Conservation (phyloP, 1,140 invertebrate species). For the Pseudachorutes palmiensis region DNA sequence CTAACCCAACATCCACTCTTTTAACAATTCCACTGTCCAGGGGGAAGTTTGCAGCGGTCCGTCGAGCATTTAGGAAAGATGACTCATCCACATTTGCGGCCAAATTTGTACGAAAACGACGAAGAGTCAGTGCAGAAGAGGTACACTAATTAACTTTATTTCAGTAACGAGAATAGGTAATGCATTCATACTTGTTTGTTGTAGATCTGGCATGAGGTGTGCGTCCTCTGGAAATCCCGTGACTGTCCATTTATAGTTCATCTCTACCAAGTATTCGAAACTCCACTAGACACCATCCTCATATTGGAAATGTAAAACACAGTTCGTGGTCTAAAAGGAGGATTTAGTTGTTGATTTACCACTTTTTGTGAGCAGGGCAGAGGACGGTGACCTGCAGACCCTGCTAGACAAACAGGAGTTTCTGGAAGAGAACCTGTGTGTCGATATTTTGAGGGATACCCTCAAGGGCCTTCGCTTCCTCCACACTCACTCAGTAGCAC, state of each 20-base stretch:
- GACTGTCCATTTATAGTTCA: slow-evolving; percentile 37
- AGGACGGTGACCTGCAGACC: slow-evolving; percentile 37
- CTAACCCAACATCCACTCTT: background rate
- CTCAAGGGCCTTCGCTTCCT: slow-evolving; percentile 33
- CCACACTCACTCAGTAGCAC: slow-evolving; percentile 37
- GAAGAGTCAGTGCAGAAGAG: slow-evolving; percentile 34
- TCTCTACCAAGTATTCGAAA: slow-evolving; percentile 38
- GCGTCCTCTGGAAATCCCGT: slow-evolving; percentile 32
- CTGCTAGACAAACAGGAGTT: slow-evolving; percentile 37
- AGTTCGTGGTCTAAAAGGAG: background rate
- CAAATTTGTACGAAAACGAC: slow-evolving; percentile 36
- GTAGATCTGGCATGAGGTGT: slow-evolving; percentile 38
- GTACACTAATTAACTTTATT: slow-evolving; percentile 14
- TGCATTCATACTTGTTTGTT: slow-evolving; percentile 12
- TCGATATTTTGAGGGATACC: slow-evolving; percentile 35
- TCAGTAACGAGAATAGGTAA: no score
- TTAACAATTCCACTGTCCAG: slow-evolving; percentile 19
- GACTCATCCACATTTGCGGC: slow-evolving; percentile 32
- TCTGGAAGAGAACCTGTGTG: slow-evolving; percentile 32
- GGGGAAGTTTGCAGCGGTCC: slow-evolving; percentile 37
- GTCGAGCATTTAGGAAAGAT: slow-evolving; percentile 25
- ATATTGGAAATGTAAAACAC: slow-evolving; percentile 36
- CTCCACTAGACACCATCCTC: slow-evolving; percentile 35
- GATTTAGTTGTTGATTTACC: slow-evolving; percentile 9
- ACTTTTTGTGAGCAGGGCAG: slow-evolving; percentile 26